Evolutionary conservation across 2,113 vertebrate species (phyloP), one percentile per base, ranked within the genome.

Genomic region (Epinephelus moara): DNA sequence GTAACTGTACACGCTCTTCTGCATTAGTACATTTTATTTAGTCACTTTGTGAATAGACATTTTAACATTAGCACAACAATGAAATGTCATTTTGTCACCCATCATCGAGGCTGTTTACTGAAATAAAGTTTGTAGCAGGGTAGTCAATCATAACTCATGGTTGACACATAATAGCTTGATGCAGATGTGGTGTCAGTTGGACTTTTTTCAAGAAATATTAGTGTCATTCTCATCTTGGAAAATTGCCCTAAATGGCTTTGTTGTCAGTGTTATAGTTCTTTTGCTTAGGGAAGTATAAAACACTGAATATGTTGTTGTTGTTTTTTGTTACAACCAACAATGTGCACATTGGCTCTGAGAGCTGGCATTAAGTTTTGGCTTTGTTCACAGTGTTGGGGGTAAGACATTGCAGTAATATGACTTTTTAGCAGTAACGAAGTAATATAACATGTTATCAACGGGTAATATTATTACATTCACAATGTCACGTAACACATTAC

Each of bases 21-120:
- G 67, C 50, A 52, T 81, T 55, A 55, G 67, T 62, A 14, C 19
- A 13, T 80, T 84, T 75, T 9, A 75, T 70, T 66, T 13, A 33
- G 57, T 61, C 27, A 59, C n/a, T n/a, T 57, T 52, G 61, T 59
- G 64, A 83, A 79, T 40, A 13, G 1, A 6, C 25, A 74, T 30
- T 79, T 69, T 23, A 55, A 62, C 27, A 52, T 57, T 30, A 56
- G 12, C 55, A 47, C 13, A 17, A 27, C 50, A 68, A 50, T 17
- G 0, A 76, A n/a, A 53, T 37, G 23, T 21, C 8, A 47, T 77
- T 69, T 72, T 37, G 69, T 70, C 21, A 56, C 7, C 14, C 6
- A 42, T 15, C 4, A 11, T 52, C 1, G 6, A 62, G 11, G 56
- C 12, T 56, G 23, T 33, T 37, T 37, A 37, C 23, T 63, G 52